Base-by-base conservation (phyloP, 2,888 invertebrate genomes). In the Bedellia somnulentella region DNA sequence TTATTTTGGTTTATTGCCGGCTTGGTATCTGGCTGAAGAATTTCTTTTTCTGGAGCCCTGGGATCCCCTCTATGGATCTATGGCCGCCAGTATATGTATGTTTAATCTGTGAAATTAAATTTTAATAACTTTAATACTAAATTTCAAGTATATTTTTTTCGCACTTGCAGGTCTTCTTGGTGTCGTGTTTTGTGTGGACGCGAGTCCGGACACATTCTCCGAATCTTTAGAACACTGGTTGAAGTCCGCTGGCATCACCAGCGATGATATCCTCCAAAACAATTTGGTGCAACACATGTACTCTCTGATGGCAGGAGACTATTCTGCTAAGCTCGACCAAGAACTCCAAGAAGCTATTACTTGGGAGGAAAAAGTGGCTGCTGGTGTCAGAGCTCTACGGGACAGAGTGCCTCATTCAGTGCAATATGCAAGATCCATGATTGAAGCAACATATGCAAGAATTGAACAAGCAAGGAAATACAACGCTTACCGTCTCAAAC, bases 151-250 rank as follows among this genome's bases (percentile, higher is more conserved):
- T 3, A 22, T n/a, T 21, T n/a, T 10, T 11, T 6, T 24, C 13
- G 11, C 14, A 24, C 12, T 24, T 13, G 3, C 36, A 36, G 36
- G 34, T 13, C 29, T 27, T 11, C 11, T 12, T 4, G 35, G 37
- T 2, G 27, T 24, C 8, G 30, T 37, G 5, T 38, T 31, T 14
- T 38, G 36, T 21, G 32, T 36, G 6, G 38, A 36, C 16, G 38
- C 36, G 3, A 29, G 18, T 12, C 32, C 32, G 5, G 27, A 14
- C n/a, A 28, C 28, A n/a, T 32, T 32, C 24, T 24, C 28, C 4
- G 17, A n/a, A 6, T 13, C 21, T 5, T 10, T 32, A 10, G 28
- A 28, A 13, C 13, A 16, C 2, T 30, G 24, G 24, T 18, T 30
- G 4, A 9, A 10, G 15, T 13, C 12, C 3, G 21, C 22, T 9